Conservation (phyloP, 92 coral and sea anemone genomes). For the Zoanthus sansibaricus region DNA sequence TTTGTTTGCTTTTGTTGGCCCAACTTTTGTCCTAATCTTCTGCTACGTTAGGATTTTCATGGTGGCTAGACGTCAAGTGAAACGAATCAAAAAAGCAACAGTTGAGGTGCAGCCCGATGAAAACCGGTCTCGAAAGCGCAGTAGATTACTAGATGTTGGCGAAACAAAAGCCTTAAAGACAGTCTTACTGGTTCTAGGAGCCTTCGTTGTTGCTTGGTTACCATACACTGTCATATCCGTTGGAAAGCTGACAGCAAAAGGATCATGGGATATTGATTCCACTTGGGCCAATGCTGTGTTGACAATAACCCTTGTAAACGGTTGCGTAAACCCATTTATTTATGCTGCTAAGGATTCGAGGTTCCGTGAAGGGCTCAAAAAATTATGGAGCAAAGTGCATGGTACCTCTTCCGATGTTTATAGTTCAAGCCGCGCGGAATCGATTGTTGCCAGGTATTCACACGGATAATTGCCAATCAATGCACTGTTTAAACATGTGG, state of each 20-base stretch:
- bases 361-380: conserved; percentile 69
- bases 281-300: conserved; percentile 67
- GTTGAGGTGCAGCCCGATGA: conserved; percentile 44
- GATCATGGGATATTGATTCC: conserved; percentile 63
- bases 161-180: conserved; percentile 75
- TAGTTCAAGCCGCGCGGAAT: neutral
- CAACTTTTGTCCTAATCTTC: conserved; percentile 64
- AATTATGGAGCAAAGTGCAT: conserved; percentile 13
- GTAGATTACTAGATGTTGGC: conserved; percentile 49
- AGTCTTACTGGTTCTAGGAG: conserved; percentile 76
- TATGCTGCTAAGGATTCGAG: conserved; percentile 78
- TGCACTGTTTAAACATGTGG: neutral
- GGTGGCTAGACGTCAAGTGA: conserved; percentile 76
- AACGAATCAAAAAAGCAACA: conserved; percentile 67
- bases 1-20: conserved; percentile 63
- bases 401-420: neutral
- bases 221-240: conserved; percentile 78
- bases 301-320: conserved; percentile 74
- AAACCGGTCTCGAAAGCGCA: conserved; percentile 12
- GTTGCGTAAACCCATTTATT: conserved; percentile 82
- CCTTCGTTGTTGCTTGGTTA: conserved; percentile 84
- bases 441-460: neutral
- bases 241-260: conserved; percentile 60
- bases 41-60: conserved; percentile 73
- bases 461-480: neutral